Evolutionary conservation across 2,797 vertebrate genomes (phyloP).

Genomic region (Odontamblyopus lacepedii): DNA sequence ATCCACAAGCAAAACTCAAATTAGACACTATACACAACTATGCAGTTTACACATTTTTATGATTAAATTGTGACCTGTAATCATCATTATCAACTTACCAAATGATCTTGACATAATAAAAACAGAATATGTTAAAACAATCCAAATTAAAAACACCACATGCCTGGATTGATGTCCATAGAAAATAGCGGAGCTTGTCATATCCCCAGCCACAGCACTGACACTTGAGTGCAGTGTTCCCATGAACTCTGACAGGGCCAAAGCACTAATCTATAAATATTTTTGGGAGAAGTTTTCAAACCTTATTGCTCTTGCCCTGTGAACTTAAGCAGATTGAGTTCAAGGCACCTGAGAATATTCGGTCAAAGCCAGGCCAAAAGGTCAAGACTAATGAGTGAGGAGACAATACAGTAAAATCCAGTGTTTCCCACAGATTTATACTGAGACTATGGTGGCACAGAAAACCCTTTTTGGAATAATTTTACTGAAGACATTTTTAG

Average conservation of each 20-base stretch:
- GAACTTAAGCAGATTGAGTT: conserved; percentile 1
- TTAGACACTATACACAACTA: too few relatives aligned
- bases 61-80: too few relatives aligned
- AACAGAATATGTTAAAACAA: too few relatives aligned
- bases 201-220: conserved; percentile 8
- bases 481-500: too few relatives aligned
- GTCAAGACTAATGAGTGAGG: conserved; percentile 14
- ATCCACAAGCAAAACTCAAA: not conserved
- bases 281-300: conserved; percentile 25
- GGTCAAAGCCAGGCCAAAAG: not conserved
- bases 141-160: too few relatives aligned
- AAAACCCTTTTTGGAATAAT: too few relatives aligned
- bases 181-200: conserved; percentile 5
- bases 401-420: not conserved
- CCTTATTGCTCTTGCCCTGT: conserved; percentile 18
- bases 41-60: too few relatives aligned
- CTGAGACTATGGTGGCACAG: too few relatives aligned
- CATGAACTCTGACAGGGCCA: conserved; percentile 51
- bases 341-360: conserved; percentile 1
- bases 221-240: conserved; percentile 37
- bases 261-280: conserved; percentile 34
- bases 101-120: too few relatives aligned
- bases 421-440: too few relatives aligned
- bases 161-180: not conserved
- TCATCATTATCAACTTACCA: too few relatives aligned